These are phyloP conservation scores for Anastrepha obliqua DNA, from an alignment of 1,140 invertebrate genomes.

Conservation along the genomic window DNA sequence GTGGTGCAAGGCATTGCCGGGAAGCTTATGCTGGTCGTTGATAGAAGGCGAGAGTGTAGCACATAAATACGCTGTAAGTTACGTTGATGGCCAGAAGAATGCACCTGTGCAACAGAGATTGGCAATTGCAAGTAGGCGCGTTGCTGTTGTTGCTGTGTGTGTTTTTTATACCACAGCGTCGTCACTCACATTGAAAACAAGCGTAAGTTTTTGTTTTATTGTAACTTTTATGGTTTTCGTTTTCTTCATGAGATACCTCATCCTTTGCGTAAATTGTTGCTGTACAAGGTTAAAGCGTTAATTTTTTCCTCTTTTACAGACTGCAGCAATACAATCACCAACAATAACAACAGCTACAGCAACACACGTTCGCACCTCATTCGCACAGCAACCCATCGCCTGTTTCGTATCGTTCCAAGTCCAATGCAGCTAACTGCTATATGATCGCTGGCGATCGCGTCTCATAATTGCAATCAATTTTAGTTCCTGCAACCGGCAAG, in stretches of 20 bases:
- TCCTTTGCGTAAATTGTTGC: conserved; percentile 1
- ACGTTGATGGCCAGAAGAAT: conserved; percentile 46
- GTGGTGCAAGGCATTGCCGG: background rate
- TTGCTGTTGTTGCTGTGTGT: conserved; percentile 2
- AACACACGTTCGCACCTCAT: conserved; percentile 13
- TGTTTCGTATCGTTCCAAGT: background rate
- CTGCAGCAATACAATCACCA: background rate
- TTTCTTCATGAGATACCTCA: background rate
- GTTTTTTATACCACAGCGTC: background rate
- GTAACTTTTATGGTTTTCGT: background rate
- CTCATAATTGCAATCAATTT: conserved; percentile 51
- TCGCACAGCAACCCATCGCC: background rate
- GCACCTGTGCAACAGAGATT: conserved; percentile 26
- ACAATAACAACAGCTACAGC: background rate
- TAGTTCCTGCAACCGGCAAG: background rate
- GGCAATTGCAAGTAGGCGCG: background rate
- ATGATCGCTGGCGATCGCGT: conserved; percentile 20
- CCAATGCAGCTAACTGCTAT: background rate
- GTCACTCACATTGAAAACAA: conserved; percentile 39
- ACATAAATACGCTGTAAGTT: conserved; percentile 33
- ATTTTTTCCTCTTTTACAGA: background rate
- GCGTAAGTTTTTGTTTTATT: conserved; percentile 4
- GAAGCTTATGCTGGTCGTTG: background rate
- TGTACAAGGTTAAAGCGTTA: conserved; percentile 20
- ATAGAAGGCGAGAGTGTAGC: conserved; percentile 48